phyloP scores from a whole-genome alignment of 2,888 invertebrate species.

The Hypercompe scribonia region DNA sequence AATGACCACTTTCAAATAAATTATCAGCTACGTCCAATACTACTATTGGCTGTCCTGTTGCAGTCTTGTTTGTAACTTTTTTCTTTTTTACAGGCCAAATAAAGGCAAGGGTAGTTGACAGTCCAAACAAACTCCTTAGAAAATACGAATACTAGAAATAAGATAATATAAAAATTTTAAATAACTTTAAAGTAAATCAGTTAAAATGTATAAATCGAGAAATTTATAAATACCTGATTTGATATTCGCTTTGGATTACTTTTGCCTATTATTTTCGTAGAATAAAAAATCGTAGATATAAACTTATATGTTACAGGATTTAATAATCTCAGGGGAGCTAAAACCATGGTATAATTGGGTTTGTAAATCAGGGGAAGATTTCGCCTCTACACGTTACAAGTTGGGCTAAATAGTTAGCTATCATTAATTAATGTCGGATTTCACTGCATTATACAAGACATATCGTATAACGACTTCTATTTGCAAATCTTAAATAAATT shows the following conservation, averaged over 20 bases:
- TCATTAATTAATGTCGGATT: background rate
- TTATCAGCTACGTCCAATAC: conserved; percentile 88
- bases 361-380: background rate
- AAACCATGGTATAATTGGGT: conserved; percentile 2
- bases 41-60: conserved; percentile 60
- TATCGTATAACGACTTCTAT: background rate
- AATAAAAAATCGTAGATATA: conserved; percentile 25
- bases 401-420: background rate
- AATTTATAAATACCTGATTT: conserved; percentile 23
- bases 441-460: background rate
- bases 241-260: conserved; percentile 15
- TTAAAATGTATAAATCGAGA: background rate
- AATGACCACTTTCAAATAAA: conserved; percentile 88
- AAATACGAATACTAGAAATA: conserved; percentile 10
- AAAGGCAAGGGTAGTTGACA: conserved; percentile 62
- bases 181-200: background rate
- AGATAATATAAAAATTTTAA: background rate
- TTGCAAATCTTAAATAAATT: background rate
- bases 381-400: background rate
- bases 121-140: conserved; percentile 25
- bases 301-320: conserved; percentile 37
- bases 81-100: conserved; percentile 72
- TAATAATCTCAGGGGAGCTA: background rate
- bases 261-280: conserved; percentile 19
- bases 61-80: conserved; percentile 35